Conservation (phyloP, 1,140 invertebrate genomes). For the Pseudomyrmex gracilis region DNA sequence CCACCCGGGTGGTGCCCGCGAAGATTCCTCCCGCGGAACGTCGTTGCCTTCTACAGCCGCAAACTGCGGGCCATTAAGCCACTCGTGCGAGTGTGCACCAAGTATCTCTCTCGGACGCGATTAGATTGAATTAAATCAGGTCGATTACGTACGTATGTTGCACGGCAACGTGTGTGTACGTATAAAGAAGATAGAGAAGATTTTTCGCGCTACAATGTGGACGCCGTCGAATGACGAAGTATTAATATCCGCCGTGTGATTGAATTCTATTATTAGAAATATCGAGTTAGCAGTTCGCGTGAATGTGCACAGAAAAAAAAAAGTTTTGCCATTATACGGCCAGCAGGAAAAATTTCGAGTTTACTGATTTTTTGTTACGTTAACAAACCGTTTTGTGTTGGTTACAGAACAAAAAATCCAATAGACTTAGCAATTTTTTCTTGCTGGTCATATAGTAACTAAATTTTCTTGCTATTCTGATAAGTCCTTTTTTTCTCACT, state of each 20-base stretch:
- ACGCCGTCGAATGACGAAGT: neutral
- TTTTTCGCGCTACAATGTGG: neutral
- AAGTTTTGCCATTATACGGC: no score
- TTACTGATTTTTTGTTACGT: no score
- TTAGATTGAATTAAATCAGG: neutral
- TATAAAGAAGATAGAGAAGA: neutral
- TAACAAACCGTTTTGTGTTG: no score
- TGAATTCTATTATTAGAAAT: conserved; percentile 4
- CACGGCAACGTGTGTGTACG: no score
- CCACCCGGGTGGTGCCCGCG: neutral
- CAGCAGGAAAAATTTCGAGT: no score
- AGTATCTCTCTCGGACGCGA: neutral
- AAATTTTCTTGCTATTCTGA: no score
- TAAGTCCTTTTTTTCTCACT: no score
- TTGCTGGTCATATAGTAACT: no score
- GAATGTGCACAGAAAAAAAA: neutral
- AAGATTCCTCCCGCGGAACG: conserved; percentile 24
- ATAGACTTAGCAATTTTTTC: no score
- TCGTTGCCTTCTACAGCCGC: neutral
- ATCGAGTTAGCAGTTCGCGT: neutral
- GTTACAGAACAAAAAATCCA: no score
- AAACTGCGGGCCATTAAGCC: conserved; percentile 10
- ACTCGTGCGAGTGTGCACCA: neutral
- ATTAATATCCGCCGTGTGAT: neutral
- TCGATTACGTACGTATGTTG: neutral